Evolutionary conservation across 1,140 invertebrate species (phyloP).

Genomic region (Diorhabda sublineata): DNA sequence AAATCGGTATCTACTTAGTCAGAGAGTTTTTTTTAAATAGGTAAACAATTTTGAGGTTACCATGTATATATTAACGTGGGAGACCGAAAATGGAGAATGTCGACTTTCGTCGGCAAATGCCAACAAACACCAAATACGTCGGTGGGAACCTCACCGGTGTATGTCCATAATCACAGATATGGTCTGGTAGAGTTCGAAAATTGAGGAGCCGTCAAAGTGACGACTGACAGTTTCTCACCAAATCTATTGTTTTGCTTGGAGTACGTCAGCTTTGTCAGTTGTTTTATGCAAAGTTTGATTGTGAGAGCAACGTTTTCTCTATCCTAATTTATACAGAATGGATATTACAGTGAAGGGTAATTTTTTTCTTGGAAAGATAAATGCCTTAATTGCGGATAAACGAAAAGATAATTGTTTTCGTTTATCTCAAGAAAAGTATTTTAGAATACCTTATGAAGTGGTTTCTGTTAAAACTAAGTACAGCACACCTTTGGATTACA

Average conservation of each 20-base stretch:
- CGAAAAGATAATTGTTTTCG: constrained; percentile 30
- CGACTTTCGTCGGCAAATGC: constrained; percentile 6
- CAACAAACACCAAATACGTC: constrained; percentile 19
- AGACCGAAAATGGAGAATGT: constrained; percentile 9
- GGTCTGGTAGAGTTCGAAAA: constrained; percentile 15
- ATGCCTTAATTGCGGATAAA: constrained; percentile 20
- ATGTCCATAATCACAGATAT: constrained; percentile 18
- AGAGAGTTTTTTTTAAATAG: too few relatives aligned
- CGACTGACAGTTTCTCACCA: not conserved
- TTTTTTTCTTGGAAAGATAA: constrained; percentile 22
- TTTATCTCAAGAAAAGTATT: constrained; percentile 27
- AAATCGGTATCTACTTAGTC: too few relatives aligned
- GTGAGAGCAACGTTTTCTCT: not conserved
- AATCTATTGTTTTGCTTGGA: not conserved
- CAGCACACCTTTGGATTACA: constrained; percentile 25
- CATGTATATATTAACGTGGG: constrained; percentile 15
- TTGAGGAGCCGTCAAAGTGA: not conserved
- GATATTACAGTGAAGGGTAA: not conserved
- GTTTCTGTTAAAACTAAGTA: constrained; percentile 23
- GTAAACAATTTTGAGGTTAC: too few relatives aligned
- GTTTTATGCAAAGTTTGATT: constrained; percentile 11
- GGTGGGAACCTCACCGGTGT: constrained; percentile 19
- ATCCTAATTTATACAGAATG: not conserved
- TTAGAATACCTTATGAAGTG: constrained; percentile 24
- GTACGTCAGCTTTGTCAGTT: constrained; percentile 8